Evolutionary conservation across 2,797 vertebrate species (phyloP), one percentile per base, ranked within the genome.

Genomic region (Hydrocynus forskahlii): DNA sequence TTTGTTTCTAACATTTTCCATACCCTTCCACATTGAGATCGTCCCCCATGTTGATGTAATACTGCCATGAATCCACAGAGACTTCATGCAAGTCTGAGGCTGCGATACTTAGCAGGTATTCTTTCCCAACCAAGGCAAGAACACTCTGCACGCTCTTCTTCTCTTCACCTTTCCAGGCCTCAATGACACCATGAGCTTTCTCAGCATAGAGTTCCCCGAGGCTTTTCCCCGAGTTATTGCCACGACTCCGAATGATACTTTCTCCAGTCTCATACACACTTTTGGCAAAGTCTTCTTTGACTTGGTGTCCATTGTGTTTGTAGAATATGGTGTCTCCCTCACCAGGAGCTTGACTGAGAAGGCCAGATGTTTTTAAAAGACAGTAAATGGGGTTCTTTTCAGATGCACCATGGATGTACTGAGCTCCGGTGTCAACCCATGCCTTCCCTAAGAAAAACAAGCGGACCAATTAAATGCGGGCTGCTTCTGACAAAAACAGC

Each of bases 371-470:
- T 54, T 83, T 87, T 12, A 84, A 71, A 14, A 90, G 73, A 55
- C 76, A 54, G 82, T 68, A 90, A 7, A 89, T 72, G 40, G 87
- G 87, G 59, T 89, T 90, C 68, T 78, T 38, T 25, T 81, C 80
- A 64, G 83, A 76, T 0, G 86, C 76, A 7, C 88, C 89, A 59
- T 90, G 89, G 76, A 89, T 87, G 60, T 68, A 89, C 76, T 90
- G 87, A 21, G 87, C 86, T 29, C 89, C 89, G 59, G 81, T 83
- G 68, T 89, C 87, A 64, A 90, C 81, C 81, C 79, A 76, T 19
- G 66, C 55, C 21, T 86, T 84, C 16, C 84, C 89, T 90, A 76
- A 59, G 19, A 16, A 43, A 64, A 69, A 71, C 19, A 72, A 52
- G 75, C n/a, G 67, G 54, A 67, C 2, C 1, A 59, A 59, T 63